Conservation (phyloP, 1,140 invertebrate species). For the Harpegnathos saltator region DNA sequence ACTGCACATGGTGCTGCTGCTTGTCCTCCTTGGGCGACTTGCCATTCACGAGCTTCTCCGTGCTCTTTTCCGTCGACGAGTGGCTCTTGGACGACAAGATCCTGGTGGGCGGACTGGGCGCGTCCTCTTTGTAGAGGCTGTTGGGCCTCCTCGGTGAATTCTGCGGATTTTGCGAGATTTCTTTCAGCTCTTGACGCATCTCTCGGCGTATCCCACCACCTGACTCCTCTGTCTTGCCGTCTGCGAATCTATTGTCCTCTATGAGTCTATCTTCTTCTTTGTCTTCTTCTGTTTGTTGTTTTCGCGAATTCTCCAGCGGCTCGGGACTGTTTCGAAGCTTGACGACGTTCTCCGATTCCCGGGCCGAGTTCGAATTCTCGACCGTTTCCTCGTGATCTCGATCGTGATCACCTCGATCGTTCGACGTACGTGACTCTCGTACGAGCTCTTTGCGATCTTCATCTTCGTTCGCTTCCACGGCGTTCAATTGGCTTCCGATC, state of each 20-base stretch:
- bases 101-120: conserved; percentile 64
- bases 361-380: conserved; percentile 50
- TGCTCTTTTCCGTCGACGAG: conserved; percentile 68
- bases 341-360: background rate
- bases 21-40: conserved; percentile 82
- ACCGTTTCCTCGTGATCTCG: conserved; percentile 20
- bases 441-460: background rate
- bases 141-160: conserved; percentile 70
- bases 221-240: conserved; percentile 55
- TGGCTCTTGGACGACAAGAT: conserved; percentile 69
- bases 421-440: background rate
- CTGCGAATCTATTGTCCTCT: conserved; percentile 54
- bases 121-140: conserved; percentile 74
- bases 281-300: conserved; percentile 52
- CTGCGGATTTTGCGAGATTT: conserved; percentile 61
- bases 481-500: background rate
- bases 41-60: conserved; percentile 77
- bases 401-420: conserved; percentile 21
- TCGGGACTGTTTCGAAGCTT: background rate
- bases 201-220: conserved; percentile 76
- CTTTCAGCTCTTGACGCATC: conserved; percentile 74
- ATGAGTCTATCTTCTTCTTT: background rate
- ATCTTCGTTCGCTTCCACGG: background rate
- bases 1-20: conserved; percentile 87
- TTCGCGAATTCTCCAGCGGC: conserved; percentile 11